Percentiles rank a stretch among this genome's conserved stretches.
phyloP scores from a whole-genome alignment of 2,797 vertebrate genomes.

The Eurystomus glaucurus region DNA sequence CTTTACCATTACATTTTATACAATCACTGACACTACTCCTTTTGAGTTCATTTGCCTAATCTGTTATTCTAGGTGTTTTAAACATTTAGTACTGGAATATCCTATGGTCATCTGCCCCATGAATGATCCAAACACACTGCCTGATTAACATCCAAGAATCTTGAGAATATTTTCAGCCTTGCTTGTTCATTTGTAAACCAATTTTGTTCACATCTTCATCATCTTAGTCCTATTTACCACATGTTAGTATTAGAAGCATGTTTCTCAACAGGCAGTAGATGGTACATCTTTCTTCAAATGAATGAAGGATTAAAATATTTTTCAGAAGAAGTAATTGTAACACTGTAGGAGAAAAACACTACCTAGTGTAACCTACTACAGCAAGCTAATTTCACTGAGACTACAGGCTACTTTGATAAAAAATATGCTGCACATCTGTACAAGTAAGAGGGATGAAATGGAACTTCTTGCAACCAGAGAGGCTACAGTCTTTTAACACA shows the following conservation, averaged over 20 bases:
- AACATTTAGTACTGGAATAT: neutral
- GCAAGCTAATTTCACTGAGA: neutral
- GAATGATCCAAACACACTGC: neutral
- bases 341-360: neutral
- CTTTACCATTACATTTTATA: neutral
- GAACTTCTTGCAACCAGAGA: neutral
- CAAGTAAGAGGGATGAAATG: neutral
- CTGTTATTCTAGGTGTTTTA: neutral
- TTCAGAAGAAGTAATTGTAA: neutral
- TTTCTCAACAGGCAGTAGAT: neutral
- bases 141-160: neutral
- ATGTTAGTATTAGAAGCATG: neutral
- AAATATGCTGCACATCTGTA: neutral
- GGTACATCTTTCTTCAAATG: neutral
- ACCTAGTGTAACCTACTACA: neutral
- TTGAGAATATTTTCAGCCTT: neutral
- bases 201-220: neutral
- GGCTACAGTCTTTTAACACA: neutral
- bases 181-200: neutral
- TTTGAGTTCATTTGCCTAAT: neutral
- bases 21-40: neutral
- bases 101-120: neutral
- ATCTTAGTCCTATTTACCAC: neutral
- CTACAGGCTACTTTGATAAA: neutral
- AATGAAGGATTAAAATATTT: neutral